These are phyloP conservation scores for Pangasius mekongensis DNA, from an alignment of 2,797 vertebrate species.

Conservation along the genomic window DNA sequence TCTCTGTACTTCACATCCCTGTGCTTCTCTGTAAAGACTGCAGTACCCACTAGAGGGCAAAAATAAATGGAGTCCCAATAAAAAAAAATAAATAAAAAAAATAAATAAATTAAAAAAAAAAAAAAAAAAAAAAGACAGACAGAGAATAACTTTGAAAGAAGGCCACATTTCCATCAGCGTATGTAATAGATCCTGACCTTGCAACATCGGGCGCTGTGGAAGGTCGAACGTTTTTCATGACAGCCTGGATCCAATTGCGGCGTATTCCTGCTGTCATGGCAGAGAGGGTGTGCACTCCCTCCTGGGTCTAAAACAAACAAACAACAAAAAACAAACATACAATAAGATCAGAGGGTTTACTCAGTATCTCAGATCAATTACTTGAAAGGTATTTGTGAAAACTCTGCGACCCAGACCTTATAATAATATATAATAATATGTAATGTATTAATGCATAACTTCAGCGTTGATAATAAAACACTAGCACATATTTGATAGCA, in stretches of 20 bases:
- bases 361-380: neutral
- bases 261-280: conserved; percentile 85
- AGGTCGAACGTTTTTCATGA: conserved; percentile 82
- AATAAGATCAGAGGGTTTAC: neutral
- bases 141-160: neutral
- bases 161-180: neutral
- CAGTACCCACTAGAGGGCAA: neutral
- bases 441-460: too few species aligned
- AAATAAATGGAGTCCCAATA: neutral
- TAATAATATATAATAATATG: too few species aligned
- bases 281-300: conserved; percentile 79
- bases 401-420: neutral
- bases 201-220: conserved; percentile 82
- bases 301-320: conserved; percentile 72
- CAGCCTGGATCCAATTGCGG: conserved; percentile 84
- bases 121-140: neutral
- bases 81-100: too few species aligned
- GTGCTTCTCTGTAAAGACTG: neutral
- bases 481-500: neutral
- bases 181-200: conserved; percentile 66
- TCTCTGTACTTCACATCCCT: neutral
- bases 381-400: neutral
- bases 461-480: neutral
- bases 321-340: neutral
- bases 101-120: too few species aligned